A percentile compares a stretch with the other conserved stretches of the same genome.
Evolutionary conservation across 2,113 vertebrate species (phyloP).

Genomic region (Passer montanus): DNA sequence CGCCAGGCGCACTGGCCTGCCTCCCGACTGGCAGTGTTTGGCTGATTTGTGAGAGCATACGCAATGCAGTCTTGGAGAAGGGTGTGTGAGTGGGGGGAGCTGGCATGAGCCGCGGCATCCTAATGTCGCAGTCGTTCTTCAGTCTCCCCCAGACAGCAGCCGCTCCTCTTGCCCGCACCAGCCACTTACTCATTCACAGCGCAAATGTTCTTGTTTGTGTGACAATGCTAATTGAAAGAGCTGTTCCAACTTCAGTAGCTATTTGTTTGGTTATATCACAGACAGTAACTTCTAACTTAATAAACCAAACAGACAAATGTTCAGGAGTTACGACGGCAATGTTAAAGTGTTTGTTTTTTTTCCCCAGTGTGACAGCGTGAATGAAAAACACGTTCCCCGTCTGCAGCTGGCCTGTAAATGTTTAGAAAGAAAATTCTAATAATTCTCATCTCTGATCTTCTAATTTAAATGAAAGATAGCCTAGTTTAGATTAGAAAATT

Average conservation of each 20-base stretch:
- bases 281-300: slow-evolving; percentile 45
- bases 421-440: neutral
- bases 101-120: neutral
- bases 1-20: neutral
- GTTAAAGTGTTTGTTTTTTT: neutral
- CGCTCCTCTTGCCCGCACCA: neutral
- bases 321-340: neutral
- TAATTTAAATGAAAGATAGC: neutral
- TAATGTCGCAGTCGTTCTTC: neutral
- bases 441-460: neutral
- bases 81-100: neutral
- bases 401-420: neutral
- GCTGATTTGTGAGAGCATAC: neutral
- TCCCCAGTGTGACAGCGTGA: neutral
- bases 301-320: slow-evolving; percentile 42
- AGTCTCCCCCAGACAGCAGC: slow-evolving; percentile 23
- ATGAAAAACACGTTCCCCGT: neutral
- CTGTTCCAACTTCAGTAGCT: slow-evolving; percentile 18
- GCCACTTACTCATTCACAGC: slow-evolving; percentile 15
- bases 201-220: slow-evolving; percentile 36
- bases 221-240: slow-evolving; percentile 32
- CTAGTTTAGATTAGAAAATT: neutral
- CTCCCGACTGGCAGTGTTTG: neutral
- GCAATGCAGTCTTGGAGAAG: neutral
- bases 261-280: slow-evolving; percentile 37